phyloP scores from a whole-genome alignment of 2,888 invertebrate genomes.

The Cantharis rufa region DNA sequence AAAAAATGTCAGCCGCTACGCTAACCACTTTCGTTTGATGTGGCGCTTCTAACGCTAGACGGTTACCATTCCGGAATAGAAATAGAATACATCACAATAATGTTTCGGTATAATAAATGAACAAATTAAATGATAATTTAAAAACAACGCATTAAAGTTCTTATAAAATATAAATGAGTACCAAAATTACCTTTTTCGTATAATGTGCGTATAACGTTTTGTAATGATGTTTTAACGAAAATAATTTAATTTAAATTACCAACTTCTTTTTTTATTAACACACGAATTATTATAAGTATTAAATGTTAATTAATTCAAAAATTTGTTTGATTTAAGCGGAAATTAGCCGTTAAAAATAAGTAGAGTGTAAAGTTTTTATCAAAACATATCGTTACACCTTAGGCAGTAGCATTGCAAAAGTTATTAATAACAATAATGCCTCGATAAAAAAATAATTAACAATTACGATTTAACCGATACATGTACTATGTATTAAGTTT shows the following conservation, averaged over 20 bases:
- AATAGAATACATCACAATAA: background rate
- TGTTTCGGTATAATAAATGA: background rate
- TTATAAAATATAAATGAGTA: background rate
- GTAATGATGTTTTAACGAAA: background rate
- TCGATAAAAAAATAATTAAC: background rate
- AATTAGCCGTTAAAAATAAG: conserved; percentile 1
- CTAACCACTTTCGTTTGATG: background rate
- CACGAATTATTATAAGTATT: background rate
- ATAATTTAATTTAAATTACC: background rate
- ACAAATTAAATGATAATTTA: background rate
- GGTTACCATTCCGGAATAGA: no score
- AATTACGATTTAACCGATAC: background rate
- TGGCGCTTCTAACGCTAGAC: no score
- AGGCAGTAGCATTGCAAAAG: background rate
- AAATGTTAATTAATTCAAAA: conserved; percentile 6
- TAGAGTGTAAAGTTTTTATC: conserved; percentile 8
- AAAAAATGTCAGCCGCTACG: background rate
- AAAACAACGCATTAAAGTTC: background rate
- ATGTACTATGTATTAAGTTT: background rate
- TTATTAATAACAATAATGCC: background rate
- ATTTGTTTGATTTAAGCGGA: conserved; percentile 5
- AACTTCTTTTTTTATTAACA: background rate
- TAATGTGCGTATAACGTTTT: background rate
- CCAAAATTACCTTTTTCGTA: background rate
- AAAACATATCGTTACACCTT: background rate